phyloP scores from a whole-genome alignment of 2,888 invertebrate genomes.

The Petrolisthes manimaculis region DNA sequence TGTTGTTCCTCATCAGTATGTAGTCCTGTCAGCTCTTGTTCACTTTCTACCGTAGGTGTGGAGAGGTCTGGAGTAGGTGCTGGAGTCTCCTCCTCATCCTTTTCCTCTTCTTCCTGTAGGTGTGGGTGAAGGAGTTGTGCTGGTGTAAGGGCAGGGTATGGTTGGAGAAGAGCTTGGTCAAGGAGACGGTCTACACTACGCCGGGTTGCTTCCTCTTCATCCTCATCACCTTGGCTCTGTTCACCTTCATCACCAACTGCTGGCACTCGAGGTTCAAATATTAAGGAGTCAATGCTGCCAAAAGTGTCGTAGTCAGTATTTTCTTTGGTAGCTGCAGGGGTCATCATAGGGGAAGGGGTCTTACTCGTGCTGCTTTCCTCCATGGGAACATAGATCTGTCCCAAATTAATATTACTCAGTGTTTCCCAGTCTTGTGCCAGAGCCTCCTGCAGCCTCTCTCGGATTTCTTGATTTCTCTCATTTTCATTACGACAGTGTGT shows the following conservation, averaged over 20 bases:
- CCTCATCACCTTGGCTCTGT: not conserved
- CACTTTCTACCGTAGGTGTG: conserved; percentile 36
- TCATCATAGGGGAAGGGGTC: conserved; percentile 34
- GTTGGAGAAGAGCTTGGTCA: conserved; percentile 29
- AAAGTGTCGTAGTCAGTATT: conserved; percentile 67
- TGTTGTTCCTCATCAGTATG: conserved; percentile 29
- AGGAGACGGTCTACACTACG: conserved; percentile 33
- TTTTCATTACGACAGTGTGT: conserved; percentile 46
- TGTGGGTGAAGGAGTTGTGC: not conserved
- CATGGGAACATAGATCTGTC: conserved; percentile 68
- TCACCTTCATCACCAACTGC: conserved; percentile 44
- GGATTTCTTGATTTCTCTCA: conserved; percentile 63
- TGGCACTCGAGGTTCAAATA: conserved; percentile 67
- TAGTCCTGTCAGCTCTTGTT: conserved; percentile 33
- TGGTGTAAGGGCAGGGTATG: conserved; percentile 3
- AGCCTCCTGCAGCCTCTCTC: conserved; percentile 62
- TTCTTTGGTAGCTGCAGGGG: conserved; percentile 40
- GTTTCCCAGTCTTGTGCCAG: conserved; percentile 66
- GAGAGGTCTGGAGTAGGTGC: conserved; percentile 38
- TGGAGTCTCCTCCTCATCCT: conserved; percentile 47
- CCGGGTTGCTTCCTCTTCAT: not conserved
- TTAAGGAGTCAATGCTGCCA: conserved; percentile 67
- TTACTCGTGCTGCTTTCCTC: conserved; percentile 64
- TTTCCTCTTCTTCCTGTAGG: conserved; percentile 4
- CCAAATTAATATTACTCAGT: conserved; percentile 67